A percentile compares a stretch with the other conserved stretches of the same genome.
These are phyloP conservation scores for Bradypodion pumilum DNA, from an alignment of 2,797 vertebrate species.

Conservation along the genomic window DNA sequence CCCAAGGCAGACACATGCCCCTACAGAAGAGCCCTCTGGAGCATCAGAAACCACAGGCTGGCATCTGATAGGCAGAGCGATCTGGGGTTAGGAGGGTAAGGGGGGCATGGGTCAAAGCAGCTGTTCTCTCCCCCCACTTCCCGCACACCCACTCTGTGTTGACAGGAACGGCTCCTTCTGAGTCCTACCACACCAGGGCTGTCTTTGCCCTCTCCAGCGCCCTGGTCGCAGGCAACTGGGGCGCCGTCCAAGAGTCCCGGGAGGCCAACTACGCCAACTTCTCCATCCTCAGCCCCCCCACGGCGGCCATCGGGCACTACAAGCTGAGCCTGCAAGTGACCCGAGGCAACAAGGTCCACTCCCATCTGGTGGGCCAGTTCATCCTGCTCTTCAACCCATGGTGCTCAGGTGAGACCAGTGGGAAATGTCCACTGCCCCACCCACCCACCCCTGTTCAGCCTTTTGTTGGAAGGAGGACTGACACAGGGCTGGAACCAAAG, in stretches of 20 bases:
- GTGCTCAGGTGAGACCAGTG: slow-evolving; percentile 68
- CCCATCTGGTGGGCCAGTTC: slow-evolving; percentile 72
- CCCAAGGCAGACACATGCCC: too few relatives aligned
- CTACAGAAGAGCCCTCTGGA: too few relatives aligned
- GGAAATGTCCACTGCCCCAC: too few relatives aligned
- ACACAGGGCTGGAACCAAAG: too few relatives aligned
- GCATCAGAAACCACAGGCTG: too few relatives aligned
- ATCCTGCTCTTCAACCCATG: slow-evolving; percentile 80
- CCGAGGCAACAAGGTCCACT: slow-evolving; percentile 22
- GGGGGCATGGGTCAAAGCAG: background rate
- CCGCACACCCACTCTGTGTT: background rate
- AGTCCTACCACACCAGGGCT: slow-evolving; percentile 71
- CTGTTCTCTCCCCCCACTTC: too few relatives aligned
- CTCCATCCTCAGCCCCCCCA: slow-evolving; percentile 73
- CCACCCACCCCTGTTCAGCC: too few relatives aligned
- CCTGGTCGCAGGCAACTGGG: slow-evolving; percentile 65
- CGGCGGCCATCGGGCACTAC: slow-evolving; percentile 79
- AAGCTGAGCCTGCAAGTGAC: slow-evolving; percentile 62
- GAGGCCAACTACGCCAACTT: slow-evolving; percentile 49
- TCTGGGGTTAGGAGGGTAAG: too few relatives aligned
- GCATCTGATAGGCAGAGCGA: too few relatives aligned
- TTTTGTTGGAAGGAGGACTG: too few relatives aligned
- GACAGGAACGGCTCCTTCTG: slow-evolving; percentile 77
- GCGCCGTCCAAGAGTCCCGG: slow-evolving; percentile 26
- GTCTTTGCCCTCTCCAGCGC: slow-evolving; percentile 65